Percentiles rank a stretch among this genome's conserved stretches.
Conservation (phyloP, 92 coral and sea anemone species). For the Epizoanthus fatuus region DNA sequence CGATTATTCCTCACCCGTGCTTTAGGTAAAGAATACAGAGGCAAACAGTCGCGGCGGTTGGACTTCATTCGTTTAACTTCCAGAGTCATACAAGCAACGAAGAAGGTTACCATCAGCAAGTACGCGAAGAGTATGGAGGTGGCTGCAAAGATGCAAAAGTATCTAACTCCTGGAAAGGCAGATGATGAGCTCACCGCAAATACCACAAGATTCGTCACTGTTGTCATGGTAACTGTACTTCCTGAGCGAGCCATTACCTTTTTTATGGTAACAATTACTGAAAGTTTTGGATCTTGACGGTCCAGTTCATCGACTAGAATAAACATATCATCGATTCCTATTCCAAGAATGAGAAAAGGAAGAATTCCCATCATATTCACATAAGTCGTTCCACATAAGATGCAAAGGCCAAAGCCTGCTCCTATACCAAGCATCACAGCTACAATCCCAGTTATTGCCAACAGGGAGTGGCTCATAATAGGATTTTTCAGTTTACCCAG, state of each 20-base stretch:
- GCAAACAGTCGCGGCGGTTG: slow-evolving; percentile 63
- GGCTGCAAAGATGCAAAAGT: slow-evolving; percentile 76
- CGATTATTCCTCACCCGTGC: slow-evolving; percentile 37
- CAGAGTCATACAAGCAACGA: slow-evolving; percentile 68
- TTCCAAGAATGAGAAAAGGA: slow-evolving; percentile 72
- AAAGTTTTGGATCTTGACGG: slow-evolving; percentile 50
- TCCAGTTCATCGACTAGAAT: slow-evolving; percentile 74
- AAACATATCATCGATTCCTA: slow-evolving; percentile 76
- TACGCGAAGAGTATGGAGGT: slow-evolving; percentile 57
- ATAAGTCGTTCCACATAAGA: slow-evolving; percentile 56
- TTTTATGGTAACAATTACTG: slow-evolving; percentile 8
- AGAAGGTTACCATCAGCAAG: slow-evolving; percentile 69
- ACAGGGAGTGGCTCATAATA: slow-evolving; percentile 68
- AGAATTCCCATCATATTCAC: slow-evolving; percentile 62
- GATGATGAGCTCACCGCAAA: slow-evolving; percentile 76
- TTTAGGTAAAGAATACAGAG: slow-evolving; percentile 43
- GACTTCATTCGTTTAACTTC: slow-evolving; percentile 73
- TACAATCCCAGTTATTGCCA: slow-evolving; percentile 61
- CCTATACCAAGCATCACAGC: slow-evolving; percentile 64
- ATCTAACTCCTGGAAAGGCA: slow-evolving; percentile 62
- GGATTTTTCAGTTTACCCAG: slow-evolving; percentile 63
- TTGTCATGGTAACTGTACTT: slow-evolving; percentile 75
- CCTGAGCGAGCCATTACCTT: slow-evolving; percentile 47
- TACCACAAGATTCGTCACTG: slow-evolving; percentile 71
- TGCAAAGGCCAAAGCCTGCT: slow-evolving; percentile 66